Evolutionary conservation across 2,888 invertebrate genomes (phyloP).

Genomic region (Atrina japonica): DNA sequence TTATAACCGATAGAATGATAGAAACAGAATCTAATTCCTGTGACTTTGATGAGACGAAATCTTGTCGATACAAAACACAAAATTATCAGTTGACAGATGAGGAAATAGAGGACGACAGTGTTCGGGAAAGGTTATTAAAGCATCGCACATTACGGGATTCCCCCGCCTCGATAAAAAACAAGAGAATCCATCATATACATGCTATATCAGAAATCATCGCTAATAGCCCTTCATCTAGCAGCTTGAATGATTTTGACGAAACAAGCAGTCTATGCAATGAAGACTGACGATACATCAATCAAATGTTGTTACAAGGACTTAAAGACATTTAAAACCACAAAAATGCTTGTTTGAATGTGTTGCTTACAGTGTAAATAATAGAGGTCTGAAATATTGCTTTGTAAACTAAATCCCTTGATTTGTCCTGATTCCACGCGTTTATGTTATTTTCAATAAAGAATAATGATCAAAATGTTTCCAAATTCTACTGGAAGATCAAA

Average conservation of each 20-base stretch:
- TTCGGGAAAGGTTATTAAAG: constrained; percentile 37
- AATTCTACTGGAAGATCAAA: too few relatives aligned
- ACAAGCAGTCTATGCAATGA: background rate
- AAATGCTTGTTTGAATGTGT: too few relatives aligned
- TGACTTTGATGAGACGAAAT: background rate
- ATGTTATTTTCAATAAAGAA: too few relatives aligned
- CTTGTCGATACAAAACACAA: background rate
- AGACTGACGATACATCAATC: too few relatives aligned
- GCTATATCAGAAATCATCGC: background rate
- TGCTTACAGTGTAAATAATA: too few relatives aligned
- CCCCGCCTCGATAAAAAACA: constrained; percentile 14
- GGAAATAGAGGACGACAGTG: constrained; percentile 33
- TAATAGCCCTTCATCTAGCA: constrained; percentile 50
- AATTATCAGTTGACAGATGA: constrained; percentile 24
- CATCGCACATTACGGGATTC: constrained; percentile 28
- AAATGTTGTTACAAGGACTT: too few relatives aligned
- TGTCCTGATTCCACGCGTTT: too few relatives aligned
- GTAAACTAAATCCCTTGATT: too few relatives aligned
- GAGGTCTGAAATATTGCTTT: too few relatives aligned
- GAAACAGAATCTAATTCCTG: background rate
- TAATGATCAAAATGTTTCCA: too few relatives aligned
- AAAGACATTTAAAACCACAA: too few relatives aligned
- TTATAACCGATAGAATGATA: background rate
- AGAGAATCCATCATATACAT: too few relatives aligned
- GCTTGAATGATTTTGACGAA: constrained; percentile 48